phyloP scores from a whole-genome alignment of 2,797 vertebrate genomes.

The Lepidocolaptes lacrymiger region DNA sequence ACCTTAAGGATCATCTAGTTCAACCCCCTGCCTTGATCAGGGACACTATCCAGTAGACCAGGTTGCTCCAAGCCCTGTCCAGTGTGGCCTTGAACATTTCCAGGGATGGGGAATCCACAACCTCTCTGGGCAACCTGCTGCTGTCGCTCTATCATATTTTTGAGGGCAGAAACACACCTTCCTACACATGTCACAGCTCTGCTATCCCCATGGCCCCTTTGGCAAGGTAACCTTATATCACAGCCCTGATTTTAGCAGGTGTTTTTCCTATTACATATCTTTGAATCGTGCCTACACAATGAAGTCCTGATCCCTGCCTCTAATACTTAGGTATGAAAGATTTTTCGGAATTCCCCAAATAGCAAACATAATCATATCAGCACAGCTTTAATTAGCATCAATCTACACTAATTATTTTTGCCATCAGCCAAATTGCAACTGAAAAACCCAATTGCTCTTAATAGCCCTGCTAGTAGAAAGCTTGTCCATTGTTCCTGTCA shows the following conservation, averaged over 20 bases:
- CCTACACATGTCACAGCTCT: not conserved
- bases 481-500: not conserved
- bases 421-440: slow-evolving; percentile 12
- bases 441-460: slow-evolving; percentile 8
- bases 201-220: not conserved
- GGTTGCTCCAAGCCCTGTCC: not conserved
- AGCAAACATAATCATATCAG: slow-evolving; percentile 49
- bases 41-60: not conserved
- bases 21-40: not conserved
- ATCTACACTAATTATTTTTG: slow-evolving; percentile 41
- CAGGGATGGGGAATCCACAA: not conserved
- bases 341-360: slow-evolving; percentile 35
- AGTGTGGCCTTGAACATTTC: not conserved
- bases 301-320: not conserved
- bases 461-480: not conserved
- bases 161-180: accelerated
- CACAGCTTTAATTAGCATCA: slow-evolving; percentile 45
- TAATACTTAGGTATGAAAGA: not conserved
- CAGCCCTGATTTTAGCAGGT: not conserved
- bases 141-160: not conserved
- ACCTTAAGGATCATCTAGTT: not conserved
- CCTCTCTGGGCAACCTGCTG: not conserved
- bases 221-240: not conserved
- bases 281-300: not conserved
- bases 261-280: not conserved